phyloP scores from a whole-genome alignment of 1,140 invertebrate genomes.

The Dendrolimus punctatus region DNA sequence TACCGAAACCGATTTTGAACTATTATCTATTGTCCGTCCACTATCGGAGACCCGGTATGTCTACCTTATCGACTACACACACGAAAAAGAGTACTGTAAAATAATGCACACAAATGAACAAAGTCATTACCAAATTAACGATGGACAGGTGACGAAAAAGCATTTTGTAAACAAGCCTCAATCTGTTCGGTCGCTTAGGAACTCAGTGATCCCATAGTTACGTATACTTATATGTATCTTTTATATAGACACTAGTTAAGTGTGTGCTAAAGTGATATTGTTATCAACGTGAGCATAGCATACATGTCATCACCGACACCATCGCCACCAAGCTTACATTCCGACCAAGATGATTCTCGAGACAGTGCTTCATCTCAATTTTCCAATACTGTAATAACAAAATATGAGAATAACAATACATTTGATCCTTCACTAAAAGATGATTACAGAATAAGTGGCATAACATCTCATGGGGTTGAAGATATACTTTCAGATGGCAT shows the following conservation, averaged over 20 bases:
- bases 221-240: slow-evolving; percentile 11
- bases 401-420: slow-evolving; percentile 14
- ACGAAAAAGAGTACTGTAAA: slow-evolving; percentile 37
- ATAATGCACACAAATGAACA: slow-evolving; percentile 52
- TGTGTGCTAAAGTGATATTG: slow-evolving; percentile 11
- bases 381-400: slow-evolving; percentile 21
- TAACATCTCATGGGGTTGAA: slow-evolving; percentile 60
- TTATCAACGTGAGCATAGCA: slow-evolving; percentile 1
- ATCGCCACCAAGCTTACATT: slow-evolving; percentile 38
- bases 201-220: slow-evolving; percentile 21
- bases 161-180: slow-evolving; percentile 67
- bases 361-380: slow-evolving; percentile 42
- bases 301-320: slow-evolving; percentile 40
- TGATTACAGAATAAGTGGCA: slow-evolving; percentile 26
- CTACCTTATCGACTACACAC: slow-evolving; percentile 59
- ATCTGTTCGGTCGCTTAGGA: slow-evolving; percentile 42
- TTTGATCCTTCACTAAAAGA: slow-evolving; percentile 30
- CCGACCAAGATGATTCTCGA: slow-evolving; percentile 41
- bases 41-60: slow-evolving; percentile 62
- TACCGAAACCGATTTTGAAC: slow-evolving; percentile 58
- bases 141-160: slow-evolving; percentile 62
- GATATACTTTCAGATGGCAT: slow-evolving; percentile 55
- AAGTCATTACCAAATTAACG: slow-evolving; percentile 69
- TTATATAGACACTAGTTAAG: slow-evolving; percentile 4
- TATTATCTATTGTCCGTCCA: slow-evolving; percentile 48